These are phyloP conservation scores for Drosophila malerkotliana DNA, from an alignment of 1,140 invertebrate genomes.

Conservation along the genomic window DNA sequence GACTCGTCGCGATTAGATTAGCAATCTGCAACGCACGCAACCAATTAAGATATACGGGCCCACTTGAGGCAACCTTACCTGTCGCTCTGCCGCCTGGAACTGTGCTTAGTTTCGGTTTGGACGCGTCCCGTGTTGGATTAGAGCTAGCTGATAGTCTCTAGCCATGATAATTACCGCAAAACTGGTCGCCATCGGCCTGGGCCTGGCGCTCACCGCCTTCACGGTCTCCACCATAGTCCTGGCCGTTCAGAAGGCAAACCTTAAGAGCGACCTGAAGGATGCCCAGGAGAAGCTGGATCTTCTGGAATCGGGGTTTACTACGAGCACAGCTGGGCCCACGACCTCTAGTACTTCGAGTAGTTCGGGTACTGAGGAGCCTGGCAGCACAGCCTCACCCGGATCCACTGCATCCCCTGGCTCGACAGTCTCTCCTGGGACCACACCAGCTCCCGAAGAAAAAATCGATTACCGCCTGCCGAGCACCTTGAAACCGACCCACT, in stretches of 20 bases:
- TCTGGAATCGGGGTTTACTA: constrained; percentile 43
- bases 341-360: neutral
- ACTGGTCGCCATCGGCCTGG: constrained; percentile 65
- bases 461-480: constrained; percentile 87
- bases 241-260: constrained; percentile 74
- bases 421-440: constrained; percentile 22
- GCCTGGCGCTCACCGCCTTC: constrained; percentile 81
- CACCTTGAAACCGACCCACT: constrained; percentile 88
- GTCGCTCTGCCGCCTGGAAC: neutral
- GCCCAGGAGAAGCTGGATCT: constrained; percentile 66
- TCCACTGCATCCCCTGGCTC: constrained; percentile 1
- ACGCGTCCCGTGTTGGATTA: constrained; percentile 55
- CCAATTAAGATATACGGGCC: constrained; percentile 65
- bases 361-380: constrained; percentile 1
- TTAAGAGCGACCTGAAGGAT: constrained; percentile 62
- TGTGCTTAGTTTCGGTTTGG: constrained; percentile 49
- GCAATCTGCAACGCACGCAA: constrained; percentile 43
- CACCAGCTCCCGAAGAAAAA: constrained; percentile 50
- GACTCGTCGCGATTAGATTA: constrained; percentile 59
- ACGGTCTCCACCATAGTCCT: constrained; percentile 84
- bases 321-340: constrained; percentile 2
- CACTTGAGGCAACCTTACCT: constrained; percentile 46
- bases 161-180: constrained; percentile 77
- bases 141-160: neutral
- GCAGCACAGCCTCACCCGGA: constrained; percentile 5